phyloP scores from a whole-genome alignment of 2,888 invertebrate genomes.

The Plagodis pulveraria region DNA sequence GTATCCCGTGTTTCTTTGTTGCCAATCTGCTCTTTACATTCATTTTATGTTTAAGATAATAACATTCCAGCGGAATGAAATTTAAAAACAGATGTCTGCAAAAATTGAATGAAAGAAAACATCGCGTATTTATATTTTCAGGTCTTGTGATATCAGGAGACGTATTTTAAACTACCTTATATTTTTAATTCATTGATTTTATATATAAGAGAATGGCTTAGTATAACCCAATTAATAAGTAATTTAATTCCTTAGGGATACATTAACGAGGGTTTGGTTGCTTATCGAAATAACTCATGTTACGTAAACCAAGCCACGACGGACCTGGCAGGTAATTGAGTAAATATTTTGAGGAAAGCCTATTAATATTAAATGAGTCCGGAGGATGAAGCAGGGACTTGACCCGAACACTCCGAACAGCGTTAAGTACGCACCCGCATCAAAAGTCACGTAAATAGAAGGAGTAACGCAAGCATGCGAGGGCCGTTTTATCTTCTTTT shows the following conservation, averaged over 20 bases:
- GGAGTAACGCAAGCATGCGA: conserved; percentile 40
- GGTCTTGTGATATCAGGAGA: no score
- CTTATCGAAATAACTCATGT: conserved; percentile 12
- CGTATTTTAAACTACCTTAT: no score
- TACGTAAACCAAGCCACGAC: conserved; percentile 2
- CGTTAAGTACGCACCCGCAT: conserved; percentile 45
- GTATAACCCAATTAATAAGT: no score
- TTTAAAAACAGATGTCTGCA: not conserved
- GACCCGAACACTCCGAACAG: conserved; percentile 20
- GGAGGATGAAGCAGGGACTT: conserved; percentile 33
- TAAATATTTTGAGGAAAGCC: conserved; percentile 44
- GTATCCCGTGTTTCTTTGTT: conserved; percentile 29
- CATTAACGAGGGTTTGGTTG: not conserved
- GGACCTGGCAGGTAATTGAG: conserved; percentile 36
- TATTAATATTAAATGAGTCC: conserved; percentile 46
- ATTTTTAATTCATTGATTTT: no score
- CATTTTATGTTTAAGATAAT: conserved; percentile 18
- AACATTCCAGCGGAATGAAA: not conserved
- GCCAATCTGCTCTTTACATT: conserved; percentile 29
- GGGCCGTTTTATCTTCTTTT: conserved; percentile 40
- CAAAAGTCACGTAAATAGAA: conserved; percentile 50
- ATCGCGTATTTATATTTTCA: no score
- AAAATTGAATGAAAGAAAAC: not conserved
- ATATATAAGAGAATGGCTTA: no score
- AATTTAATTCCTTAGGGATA: conserved; percentile 4